Evolutionary conservation across 2,113 vertebrate species (phyloP).

Genomic region (Passerina amoena): DNA sequence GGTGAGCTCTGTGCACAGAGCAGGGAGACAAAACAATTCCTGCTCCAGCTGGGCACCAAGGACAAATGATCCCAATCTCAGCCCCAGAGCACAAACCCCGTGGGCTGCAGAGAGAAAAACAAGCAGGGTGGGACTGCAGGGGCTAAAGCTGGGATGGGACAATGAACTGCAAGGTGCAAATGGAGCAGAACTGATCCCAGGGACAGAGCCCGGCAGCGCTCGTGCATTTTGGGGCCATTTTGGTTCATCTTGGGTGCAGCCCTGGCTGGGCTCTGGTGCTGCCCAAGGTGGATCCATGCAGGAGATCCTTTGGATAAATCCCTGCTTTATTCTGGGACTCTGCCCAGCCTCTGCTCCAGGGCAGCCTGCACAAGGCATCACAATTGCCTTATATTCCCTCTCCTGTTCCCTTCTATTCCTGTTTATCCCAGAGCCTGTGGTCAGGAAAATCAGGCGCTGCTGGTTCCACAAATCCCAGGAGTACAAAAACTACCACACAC

Average conservation of each 20-base stretch:
- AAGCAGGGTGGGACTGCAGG: background rate
- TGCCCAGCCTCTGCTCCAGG: background rate
- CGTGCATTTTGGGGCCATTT: too few species aligned
- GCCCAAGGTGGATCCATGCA: background rate
- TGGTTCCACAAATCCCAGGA: background rate
- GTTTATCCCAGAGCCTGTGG: background rate
- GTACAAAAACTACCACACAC: rapidly evolving
- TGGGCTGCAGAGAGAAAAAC: background rate
- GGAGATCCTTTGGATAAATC: background rate
- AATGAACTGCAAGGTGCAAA: too few species aligned
- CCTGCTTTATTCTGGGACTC: background rate
- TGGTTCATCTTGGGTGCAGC: too few species aligned
- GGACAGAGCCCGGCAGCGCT: too few species aligned
- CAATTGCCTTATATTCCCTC: background rate
- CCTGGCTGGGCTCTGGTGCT: too few species aligned
- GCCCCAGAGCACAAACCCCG: background rate
- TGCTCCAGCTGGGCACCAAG: background rate
- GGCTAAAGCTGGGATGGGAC: too few species aligned
- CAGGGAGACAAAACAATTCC: background rate
- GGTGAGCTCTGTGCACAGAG: background rate
- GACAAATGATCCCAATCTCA: background rate
- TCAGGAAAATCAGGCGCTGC: background rate
- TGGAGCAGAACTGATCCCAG: too few species aligned
- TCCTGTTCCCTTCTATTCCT: background rate
- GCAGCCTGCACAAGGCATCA: background rate